Conservation (phyloP, 2,113 vertebrate species). For the Cryptomyrus ogoouensis region DNA sequence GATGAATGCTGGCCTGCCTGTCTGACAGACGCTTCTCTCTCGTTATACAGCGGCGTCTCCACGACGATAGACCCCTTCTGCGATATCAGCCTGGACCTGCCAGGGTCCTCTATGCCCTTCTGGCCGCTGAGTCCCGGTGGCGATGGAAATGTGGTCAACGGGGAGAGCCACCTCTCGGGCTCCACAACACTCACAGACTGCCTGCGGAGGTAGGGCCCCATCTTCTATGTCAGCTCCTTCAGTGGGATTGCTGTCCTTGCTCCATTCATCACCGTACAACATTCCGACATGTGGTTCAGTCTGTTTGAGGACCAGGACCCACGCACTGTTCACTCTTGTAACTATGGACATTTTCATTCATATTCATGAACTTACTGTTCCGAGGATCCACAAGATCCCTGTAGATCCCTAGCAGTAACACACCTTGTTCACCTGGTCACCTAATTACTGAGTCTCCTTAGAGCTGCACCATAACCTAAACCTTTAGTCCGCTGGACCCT, state of each 20-base stretch:
- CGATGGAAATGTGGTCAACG: conserved; percentile 84
- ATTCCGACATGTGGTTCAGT: neutral
- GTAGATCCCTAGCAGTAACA: neutral
- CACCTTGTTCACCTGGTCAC: neutral
- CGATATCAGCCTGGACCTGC: conserved; percentile 97
- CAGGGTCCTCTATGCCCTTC: conserved; percentile 93
- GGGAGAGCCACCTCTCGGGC: conserved; percentile 84
- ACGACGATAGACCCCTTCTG: conserved; percentile 98
- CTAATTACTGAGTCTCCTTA: neutral
- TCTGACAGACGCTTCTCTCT: neutral
- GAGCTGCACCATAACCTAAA: neutral
- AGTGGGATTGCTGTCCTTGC: neutral
- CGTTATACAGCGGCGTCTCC: conserved; percentile 77
- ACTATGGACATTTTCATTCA: neutral
- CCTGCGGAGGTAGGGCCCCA: conserved; percentile 74
- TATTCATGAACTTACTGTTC: neutral
- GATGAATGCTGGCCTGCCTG: neutral
- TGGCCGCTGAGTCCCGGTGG: conserved; percentile 95
- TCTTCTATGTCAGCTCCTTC: neutral
- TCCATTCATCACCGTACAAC: no score
- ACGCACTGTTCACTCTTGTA: neutral
- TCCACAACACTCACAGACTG: conserved; percentile 96
- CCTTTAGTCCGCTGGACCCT: neutral
- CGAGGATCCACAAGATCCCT: neutral
- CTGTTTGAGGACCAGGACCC: neutral